Conservation (phyloP, 2,888 invertebrate species). For the Agrochola circellaris region DNA sequence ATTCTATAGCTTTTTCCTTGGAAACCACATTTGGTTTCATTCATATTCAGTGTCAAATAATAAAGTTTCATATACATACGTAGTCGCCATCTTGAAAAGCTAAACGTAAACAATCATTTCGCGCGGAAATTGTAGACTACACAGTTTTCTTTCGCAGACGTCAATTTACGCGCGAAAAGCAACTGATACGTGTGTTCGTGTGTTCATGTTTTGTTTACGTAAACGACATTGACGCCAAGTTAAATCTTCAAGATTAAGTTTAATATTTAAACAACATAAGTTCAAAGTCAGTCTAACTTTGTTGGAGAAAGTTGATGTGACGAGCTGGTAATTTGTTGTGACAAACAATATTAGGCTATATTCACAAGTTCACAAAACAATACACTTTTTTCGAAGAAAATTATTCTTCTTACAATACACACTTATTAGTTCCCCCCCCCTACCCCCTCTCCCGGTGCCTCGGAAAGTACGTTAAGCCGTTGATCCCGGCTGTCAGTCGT, state of each 20-base stretch:
- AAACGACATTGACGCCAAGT: constrained; percentile 37
- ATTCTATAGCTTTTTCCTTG: neutral
- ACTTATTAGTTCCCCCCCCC: neutral
- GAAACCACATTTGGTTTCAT: neutral
- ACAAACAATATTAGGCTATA: constrained; percentile 3
- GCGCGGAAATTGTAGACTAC: constrained; percentile 35
- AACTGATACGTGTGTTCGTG: neutral
- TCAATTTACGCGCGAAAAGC: constrained; percentile 45
- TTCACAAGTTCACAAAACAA: constrained; percentile 9
- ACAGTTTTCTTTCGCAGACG: constrained; percentile 9
- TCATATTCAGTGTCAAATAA: neutral
- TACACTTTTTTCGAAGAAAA: neutral
- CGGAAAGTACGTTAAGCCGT: too few species aligned
- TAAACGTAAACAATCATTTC: constrained; percentile 19
- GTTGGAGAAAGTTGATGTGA: constrained; percentile 30
- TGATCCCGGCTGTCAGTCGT: too few species aligned
- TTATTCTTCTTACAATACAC: neutral
- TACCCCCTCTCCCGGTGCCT: too few species aligned
- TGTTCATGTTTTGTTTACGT: constrained; percentile 23
- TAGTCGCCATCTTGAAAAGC: constrained; percentile 30
- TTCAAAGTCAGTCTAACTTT: constrained; percentile 36
- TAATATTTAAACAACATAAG: constrained; percentile 34
- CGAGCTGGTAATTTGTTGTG: constrained; percentile 20
- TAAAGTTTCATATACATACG: neutral
- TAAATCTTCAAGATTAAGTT: constrained; percentile 39